phyloP scores from a whole-genome alignment of 2,113 vertebrate genomes.

The Cranoglanis bouderius region DNA sequence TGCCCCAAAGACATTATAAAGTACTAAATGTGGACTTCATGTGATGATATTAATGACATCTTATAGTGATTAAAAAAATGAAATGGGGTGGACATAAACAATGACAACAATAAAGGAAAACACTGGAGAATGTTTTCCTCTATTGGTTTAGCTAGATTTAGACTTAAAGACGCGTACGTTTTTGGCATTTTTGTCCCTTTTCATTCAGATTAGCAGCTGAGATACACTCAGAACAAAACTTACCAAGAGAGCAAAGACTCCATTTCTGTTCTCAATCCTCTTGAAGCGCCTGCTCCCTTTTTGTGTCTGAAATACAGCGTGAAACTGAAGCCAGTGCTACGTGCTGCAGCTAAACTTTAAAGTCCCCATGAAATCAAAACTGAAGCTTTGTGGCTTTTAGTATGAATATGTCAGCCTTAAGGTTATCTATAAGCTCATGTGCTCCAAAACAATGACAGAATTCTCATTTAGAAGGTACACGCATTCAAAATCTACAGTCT shows the following conservation, averaged over 20 bases:
- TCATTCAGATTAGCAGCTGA: constrained; percentile 16
- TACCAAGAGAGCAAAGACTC: constrained; percentile 84
- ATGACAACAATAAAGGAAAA: no score
- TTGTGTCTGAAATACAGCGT: constrained; percentile 81
- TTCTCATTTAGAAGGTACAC: no score
- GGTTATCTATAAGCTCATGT: no score
- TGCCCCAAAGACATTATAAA: neutral
- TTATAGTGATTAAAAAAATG: constrained; percentile 16
- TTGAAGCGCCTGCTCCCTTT: constrained; percentile 85
- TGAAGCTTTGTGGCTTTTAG: no score
- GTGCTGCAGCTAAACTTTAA: constrained; percentile 36
- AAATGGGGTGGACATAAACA: neutral
- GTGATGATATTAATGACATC: constrained; percentile 16
- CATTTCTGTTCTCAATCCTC: constrained; percentile 85
- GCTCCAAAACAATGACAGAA: no score
- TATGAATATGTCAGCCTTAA: no score
- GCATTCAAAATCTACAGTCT: no score
- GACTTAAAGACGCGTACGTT: neutral
- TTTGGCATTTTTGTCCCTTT: no score
- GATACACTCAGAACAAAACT: constrained; percentile 58
- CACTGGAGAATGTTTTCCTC: neutral
- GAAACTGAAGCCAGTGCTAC: constrained; percentile 69
- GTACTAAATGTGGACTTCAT: neutral
- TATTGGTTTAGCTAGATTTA: neutral
- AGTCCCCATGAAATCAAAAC: no score